Evolutionary conservation across 1,140 invertebrate genomes (phyloP), one percentile per base, ranked within the genome.

Genomic region (Diorhabda carinulata): DNA sequence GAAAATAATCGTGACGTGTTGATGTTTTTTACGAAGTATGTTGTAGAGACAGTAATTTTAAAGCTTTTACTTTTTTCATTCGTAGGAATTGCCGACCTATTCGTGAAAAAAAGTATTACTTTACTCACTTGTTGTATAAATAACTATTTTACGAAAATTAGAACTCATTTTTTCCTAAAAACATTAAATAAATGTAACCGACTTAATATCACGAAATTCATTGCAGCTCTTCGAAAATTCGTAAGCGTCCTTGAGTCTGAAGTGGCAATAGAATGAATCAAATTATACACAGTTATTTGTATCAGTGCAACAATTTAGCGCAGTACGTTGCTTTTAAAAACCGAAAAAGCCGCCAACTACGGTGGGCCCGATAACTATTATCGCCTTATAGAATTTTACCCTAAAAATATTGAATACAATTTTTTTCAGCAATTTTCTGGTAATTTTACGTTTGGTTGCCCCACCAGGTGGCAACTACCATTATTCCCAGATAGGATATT

Each of bases 401-500:
- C 72, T 68, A 43, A 70, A 73, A 68, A 66, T 59, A 70, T 57
- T 40, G 6, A 5, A 67, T 40, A 60, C 65, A 52, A 52, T 2
- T 74, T 74, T 73, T 74, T 74, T 66, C 71, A 4, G 57, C 67
- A 72, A 74, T 74, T 74, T 74, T 74, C 71, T 67, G 67, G 68
- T 69, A 71, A 74, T 74, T 74, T 74, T 70, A 74, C 73, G 69
- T 66, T 66, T 41, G 71, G 56, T 68, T 69, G 73, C 66, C 7
- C 65, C 65, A 52, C 47, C 6, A 52, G 47, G n/a, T 6, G 6
- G 47, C 4, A n/a, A 52, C 6, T 6, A n/a, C 47, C n/a, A 52
- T 52, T 52, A 52, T 52, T 52, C 4, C 3, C 6, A 52, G 47
- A 52, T 52, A 4, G 47, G 47, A 52, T 52, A 52, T 52, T 52